phyloP scores from a whole-genome alignment of 2,888 invertebrate species.

The Drosophila dives region DNA sequence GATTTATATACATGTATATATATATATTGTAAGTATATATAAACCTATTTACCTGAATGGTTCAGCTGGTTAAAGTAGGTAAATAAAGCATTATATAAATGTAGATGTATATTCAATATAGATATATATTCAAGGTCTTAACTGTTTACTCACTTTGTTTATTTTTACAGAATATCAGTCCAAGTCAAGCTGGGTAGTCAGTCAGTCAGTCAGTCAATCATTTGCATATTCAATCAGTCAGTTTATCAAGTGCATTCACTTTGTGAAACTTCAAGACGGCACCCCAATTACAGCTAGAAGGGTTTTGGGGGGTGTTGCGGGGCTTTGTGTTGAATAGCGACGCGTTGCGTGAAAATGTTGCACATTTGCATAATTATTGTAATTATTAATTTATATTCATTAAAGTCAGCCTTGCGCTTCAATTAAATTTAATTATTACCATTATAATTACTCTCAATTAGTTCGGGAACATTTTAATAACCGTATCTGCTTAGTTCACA shows the following conservation, averaged over 20 bases:
- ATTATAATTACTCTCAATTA: conserved; percentile 69
- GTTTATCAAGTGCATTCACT: conserved; percentile 40
- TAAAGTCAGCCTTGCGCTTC: conserved; percentile 65
- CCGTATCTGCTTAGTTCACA: conserved; percentile 16
- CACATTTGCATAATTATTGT: conserved; percentile 74
- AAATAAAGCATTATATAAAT: neutral
- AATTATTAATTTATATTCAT: conserved; percentile 75
- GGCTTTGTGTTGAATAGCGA: conserved; percentile 29
- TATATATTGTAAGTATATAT: neutral
- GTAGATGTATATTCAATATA: neutral
- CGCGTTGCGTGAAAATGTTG: conserved; percentile 61
- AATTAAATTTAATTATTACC: conserved; percentile 73
- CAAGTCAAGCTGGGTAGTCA: conserved; percentile 11
- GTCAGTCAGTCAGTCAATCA: neutral
- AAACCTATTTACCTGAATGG: conserved; percentile 24
- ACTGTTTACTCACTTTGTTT: conserved; percentile 8
- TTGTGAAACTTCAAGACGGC: conserved; percentile 9
- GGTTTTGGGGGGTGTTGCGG: conserved; percentile 1
- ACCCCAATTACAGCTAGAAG: conserved; percentile 19
- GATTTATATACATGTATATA: neutral
- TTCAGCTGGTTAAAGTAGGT: conserved; percentile 16
- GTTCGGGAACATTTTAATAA: conserved; percentile 60
- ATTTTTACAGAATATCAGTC: conserved; percentile 17
- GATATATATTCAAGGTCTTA: conserved; percentile 28
- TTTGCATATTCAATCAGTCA: conserved; percentile 12